Evolutionary conservation across 2,113 vertebrate species (phyloP), one percentile per base, ranked within the genome.

Genomic region (Acrocephalus arundinaceus): DNA sequence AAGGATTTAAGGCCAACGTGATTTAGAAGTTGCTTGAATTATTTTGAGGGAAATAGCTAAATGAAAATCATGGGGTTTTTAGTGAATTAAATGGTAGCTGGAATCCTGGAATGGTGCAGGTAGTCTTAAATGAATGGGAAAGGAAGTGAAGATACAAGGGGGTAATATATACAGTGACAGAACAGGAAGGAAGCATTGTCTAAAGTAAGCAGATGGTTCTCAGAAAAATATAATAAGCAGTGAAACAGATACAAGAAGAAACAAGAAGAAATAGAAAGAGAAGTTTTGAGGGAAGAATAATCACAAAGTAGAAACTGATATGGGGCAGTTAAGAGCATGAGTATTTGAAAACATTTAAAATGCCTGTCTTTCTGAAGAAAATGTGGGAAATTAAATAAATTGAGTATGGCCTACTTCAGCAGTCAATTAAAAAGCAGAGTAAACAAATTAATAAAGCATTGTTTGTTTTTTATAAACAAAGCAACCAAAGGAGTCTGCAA

Each of bases 21-120:
- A 21, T 79, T 89, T 41, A 67, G 30, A 57, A 49, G 11, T 33
- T 55, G 8, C 16, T 82, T 71, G 45, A 54, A 65, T 72, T 89
- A 55, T 59, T 89, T 63, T 82, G 24, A 84, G 5, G 8, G 22
- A 82, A 92, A 48, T 35, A 79, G 11, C 33, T 82, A 52, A 61
- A 57, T 58, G 9, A n/a, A 93, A 68, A 37, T 66, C 0, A 2
- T 63, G 17, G 0, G 0, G 5, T 24, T 82, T 75, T 22, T 45
- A 79, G 13, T 49, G 22, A 78, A 70, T 68, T 41, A 72, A 46
- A 75, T 48, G 49, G 55, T 48, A 82, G 13, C 13, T 94, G 52
- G 23, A 71, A 57, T 93, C 9, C 43, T 45, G 16, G 15, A 45
- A 45, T 16, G 2, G 1, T 72, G 27, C 41, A 76, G 28, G 11